Evolutionary conservation across 2,888 invertebrate genomes (phyloP), one percentile per base, ranked within the genome.

Genomic region (Diogma glabrata): DNA sequence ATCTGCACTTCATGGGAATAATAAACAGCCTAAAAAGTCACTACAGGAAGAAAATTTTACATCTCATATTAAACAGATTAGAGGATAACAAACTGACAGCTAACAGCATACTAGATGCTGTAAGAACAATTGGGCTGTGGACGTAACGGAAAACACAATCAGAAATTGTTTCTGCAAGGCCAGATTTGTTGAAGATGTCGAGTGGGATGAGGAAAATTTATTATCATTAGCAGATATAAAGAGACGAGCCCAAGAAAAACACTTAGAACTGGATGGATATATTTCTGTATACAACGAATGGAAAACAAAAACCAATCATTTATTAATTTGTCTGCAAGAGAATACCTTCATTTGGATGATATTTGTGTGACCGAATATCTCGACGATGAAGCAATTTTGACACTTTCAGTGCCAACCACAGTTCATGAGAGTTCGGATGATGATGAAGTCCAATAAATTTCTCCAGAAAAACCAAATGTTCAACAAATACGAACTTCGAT

Each of bases 11-110:
- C 45, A 26, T 56, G 51, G 54, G 58, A 9, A 50, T 58, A 4
- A 60, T 59, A 28, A 50, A 53, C 38, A 47, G 51, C 49, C 40
- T 57, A 20, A 61, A 61, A 51, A 22, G 26, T 36, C 46, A 64
- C 52, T 60, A 57, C 40, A 53, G 55, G 50, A 20, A 19, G 14
- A 12, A 10, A 7, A 14, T 33, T 33, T 33, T 33, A 14, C 12
- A 14, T 12, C 4, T 4, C 33, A 10, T 33, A 14, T 14, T 33
- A 12, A 14, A 12, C 4, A 33, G 33, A 33, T 14, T 33, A 14
- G 33, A 10, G 33, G 33, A 14, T 12, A 10, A 14, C 14, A 33
- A 33, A 14, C 33, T 14, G 14, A 33, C 12, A 14, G 12, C 33
- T 5, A 7, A 14, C 12, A 33, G 12, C 14, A 14, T 33, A 33